phyloP scores from a whole-genome alignment of 2,888 invertebrate species.

The Acanthopleura granulata region DNA sequence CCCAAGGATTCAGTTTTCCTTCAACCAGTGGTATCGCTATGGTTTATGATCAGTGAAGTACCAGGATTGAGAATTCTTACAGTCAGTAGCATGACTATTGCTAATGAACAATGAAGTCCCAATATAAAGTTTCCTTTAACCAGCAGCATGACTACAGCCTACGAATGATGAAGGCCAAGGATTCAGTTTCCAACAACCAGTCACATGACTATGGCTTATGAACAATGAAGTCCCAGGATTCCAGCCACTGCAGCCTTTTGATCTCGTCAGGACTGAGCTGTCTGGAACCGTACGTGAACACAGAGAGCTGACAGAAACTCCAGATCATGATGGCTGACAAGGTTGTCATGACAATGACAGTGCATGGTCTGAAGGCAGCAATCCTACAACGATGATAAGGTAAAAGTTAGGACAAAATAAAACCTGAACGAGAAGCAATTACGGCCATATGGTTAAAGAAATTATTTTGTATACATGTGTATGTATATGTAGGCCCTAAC shows the following conservation, averaged over 20 bases:
- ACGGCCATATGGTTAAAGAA: too few species aligned
- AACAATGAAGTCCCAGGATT: constrained; percentile 57
- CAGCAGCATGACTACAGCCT: too few species aligned
- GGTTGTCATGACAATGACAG: background rate
- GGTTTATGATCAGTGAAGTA: too few species aligned
- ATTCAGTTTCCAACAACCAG: too few species aligned
- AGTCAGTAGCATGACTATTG: background rate
- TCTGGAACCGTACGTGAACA: constrained; percentile 47
- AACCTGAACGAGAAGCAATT: too few species aligned
- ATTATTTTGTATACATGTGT: too few species aligned
- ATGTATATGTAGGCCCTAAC: too few species aligned
- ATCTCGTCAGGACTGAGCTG: constrained; percentile 42
- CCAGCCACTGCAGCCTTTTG: constrained; percentile 47
- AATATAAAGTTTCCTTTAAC: constrained; percentile 33
- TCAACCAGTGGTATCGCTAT: too few species aligned
- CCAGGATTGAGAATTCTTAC: too few species aligned
- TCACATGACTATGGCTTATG: constrained; percentile 26
- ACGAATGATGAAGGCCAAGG: too few species aligned
- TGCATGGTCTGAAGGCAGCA: background rate
- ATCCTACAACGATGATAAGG: background rate
- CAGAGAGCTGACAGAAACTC: constrained; percentile 42
- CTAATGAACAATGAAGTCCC: constrained; percentile 53
- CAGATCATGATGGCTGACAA: constrained; percentile 35
- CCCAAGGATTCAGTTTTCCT: too few species aligned
- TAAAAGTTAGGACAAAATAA: background rate